Conservation (phyloP, 1,140 invertebrate species). For the Leptopilina boulardi region DNA sequence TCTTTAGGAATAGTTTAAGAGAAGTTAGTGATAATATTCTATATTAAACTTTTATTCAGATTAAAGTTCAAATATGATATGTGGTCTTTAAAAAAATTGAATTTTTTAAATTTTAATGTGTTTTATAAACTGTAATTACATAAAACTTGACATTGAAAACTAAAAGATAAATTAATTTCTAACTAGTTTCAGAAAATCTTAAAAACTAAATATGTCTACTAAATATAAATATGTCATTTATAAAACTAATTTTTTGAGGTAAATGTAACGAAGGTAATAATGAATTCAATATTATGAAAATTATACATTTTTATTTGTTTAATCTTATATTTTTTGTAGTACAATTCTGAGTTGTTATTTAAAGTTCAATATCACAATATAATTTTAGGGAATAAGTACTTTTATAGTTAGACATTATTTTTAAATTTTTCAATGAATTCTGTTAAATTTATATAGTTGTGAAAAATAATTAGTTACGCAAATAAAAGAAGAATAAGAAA, state of each 20-base stretch:
- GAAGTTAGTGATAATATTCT: neutral
- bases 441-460: too few species aligned
- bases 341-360: neutral
- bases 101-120: neutral
- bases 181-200: neutral
- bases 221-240: too few species aligned
- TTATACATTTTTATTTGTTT: constrained; percentile 9
- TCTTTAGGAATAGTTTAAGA: neutral
- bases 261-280: too few species aligned
- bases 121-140: neutral
- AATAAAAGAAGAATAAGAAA: too few species aligned
- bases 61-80: constrained; percentile 10
- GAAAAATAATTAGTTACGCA: too few species aligned
- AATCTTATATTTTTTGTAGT: neutral
- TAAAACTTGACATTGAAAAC: neutral
- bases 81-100: neutral
- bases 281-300: neutral
- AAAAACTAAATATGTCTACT: too few species aligned
- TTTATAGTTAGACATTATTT: too few species aligned
- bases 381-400: neutral
- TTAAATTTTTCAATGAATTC: too few species aligned
- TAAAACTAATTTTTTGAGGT: too few species aligned
- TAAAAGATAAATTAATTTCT: neutral
- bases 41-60: neutral
- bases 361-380: neutral